Conservation (phyloP, 2,888 invertebrate species). For the Acanthococcus lagerstroemiae region DNA sequence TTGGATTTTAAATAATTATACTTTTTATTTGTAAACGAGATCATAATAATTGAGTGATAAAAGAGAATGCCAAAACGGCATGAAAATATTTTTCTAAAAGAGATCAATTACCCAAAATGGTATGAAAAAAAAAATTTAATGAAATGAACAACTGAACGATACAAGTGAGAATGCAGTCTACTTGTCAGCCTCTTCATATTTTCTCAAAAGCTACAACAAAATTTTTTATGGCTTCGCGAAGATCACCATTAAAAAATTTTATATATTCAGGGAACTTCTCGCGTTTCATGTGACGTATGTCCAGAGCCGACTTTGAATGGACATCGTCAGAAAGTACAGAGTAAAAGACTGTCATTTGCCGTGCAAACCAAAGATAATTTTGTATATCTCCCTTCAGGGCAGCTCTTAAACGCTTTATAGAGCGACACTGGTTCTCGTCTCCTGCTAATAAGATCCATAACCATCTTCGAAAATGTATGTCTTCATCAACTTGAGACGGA, state of each 20-base stretch:
- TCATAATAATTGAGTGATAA: too few relatives aligned
- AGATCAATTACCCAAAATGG: too few relatives aligned
- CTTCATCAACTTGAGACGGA: not conserved
- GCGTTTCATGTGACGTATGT: not conserved
- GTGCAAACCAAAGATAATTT: not conserved
- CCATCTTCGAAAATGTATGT: not conserved
- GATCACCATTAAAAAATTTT: not conserved
- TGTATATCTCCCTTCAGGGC: not conserved
- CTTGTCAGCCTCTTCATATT: not conserved
- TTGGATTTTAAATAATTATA: too few relatives aligned
- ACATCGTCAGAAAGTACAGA: not conserved
- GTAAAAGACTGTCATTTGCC: not conserved
- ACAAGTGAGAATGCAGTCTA: too few relatives aligned
- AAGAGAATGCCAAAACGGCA: too few relatives aligned
- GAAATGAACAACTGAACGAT: too few relatives aligned
- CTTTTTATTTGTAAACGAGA: too few relatives aligned
- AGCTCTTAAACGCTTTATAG: not conserved
- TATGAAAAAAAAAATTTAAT: too few relatives aligned
- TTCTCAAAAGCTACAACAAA: not conserved
- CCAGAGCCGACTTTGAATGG: not conserved
- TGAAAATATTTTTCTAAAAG: too few relatives aligned
- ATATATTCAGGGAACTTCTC: not conserved
- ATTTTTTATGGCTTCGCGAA: not conserved
- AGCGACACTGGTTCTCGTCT: not conserved
- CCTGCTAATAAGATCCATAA: not conserved